Conservation (phyloP, 2,113 vertebrate genomes). For the Bettongia penicillata region DNA sequence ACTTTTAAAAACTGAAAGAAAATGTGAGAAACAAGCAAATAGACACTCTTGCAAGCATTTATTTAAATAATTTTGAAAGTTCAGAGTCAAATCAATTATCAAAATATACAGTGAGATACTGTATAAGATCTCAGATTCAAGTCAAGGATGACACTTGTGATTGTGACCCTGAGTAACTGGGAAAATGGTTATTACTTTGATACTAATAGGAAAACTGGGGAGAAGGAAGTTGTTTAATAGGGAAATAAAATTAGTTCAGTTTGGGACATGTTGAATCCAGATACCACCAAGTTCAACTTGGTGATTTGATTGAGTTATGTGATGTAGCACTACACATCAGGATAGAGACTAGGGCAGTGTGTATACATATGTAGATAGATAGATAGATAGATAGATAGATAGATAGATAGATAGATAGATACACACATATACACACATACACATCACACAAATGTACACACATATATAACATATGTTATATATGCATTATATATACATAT, state of each 20-base stretch:
- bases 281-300: not conserved
- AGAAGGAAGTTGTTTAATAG: not conserved
- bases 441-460: not conserved
- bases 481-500: no score
- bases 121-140: not conserved
- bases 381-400: no score
- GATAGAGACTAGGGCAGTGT: not conserved
- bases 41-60: not conserved
- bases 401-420: no score
- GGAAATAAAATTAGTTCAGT: not conserved
- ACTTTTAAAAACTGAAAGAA: not conserved
- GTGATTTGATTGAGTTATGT: not conserved
- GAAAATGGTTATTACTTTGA: not conserved
- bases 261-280: not conserved
- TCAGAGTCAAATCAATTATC: not conserved
- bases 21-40: not conserved
- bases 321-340: rapidly evolving
- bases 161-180: not conserved
- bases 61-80: not conserved
- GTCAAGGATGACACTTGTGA: not conserved
- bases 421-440: not conserved
- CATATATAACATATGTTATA: no score
- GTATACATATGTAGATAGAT: not conserved
- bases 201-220: not conserved
- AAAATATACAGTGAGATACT: not conserved